phyloP scores from a whole-genome alignment of 2,888 invertebrate species.

The Campopleginae sp. region DNA sequence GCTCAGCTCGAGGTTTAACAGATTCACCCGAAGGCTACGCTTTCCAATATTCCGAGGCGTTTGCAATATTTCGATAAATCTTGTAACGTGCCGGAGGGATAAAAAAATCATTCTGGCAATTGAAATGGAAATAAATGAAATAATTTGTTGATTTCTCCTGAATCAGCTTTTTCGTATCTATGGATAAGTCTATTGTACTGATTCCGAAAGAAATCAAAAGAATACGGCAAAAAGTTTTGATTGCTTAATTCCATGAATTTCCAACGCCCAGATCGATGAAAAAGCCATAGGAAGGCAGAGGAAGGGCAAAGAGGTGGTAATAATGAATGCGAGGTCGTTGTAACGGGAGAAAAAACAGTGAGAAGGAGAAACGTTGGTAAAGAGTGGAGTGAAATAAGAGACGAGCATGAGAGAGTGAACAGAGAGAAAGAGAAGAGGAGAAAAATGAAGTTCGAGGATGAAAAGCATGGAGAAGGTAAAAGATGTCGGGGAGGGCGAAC shows the following conservation, averaged over 20 bases:
- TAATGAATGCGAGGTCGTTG: constrained; percentile 56
- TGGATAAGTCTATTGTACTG: neutral
- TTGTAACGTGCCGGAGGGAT: no score
- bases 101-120: no score
- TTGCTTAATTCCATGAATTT: constrained; percentile 29
- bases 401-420: constrained; percentile 46
- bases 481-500: constrained; percentile 58
- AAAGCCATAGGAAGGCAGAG: neutral
- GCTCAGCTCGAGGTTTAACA: no score
- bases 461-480: constrained; percentile 36
- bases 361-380: constrained; percentile 17
- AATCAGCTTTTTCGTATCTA: no score
- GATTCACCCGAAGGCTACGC: no score
- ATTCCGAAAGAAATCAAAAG: neutral
- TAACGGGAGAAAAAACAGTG: constrained; percentile 30
- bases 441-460: constrained; percentile 37
- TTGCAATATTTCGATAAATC: no score
- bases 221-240: neutral
- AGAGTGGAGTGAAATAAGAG: constrained; percentile 45
- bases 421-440: constrained; percentile 38
- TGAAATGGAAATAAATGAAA: no score
- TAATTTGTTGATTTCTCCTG: no score
- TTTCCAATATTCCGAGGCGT: no score
- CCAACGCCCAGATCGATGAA: constrained; percentile 5
- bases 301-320: constrained; percentile 42